Conservation (phyloP, 1,140 invertebrate species). For the Aphidius gifuensis region DNA sequence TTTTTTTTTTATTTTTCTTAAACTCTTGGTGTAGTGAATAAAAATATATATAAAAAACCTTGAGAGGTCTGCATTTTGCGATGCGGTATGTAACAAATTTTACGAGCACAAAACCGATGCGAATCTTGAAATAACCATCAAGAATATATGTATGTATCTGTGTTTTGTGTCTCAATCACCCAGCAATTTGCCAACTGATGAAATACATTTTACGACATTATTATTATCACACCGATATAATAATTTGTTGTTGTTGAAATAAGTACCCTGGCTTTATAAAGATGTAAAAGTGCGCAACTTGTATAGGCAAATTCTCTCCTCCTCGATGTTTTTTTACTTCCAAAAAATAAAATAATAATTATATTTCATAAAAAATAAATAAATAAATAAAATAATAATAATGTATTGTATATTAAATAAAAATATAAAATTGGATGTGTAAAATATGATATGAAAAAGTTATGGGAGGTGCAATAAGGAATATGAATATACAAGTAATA, state of each 20-base stretch:
- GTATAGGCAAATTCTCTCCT: too few species aligned
- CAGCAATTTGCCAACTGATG: slow-evolving; percentile 32
- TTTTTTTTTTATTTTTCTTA: too few species aligned
- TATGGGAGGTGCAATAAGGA: neutral
- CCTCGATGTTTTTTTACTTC: too few species aligned
- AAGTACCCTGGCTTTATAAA: neutral
- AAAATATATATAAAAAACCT: too few species aligned
- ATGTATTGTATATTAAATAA: neutral
- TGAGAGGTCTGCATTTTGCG: neutral
- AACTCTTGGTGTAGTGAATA: too few species aligned
- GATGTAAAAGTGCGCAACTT: neutral
- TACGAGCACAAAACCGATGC: slow-evolving; percentile 39
- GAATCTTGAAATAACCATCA: slow-evolving; percentile 18
- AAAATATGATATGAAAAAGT: slow-evolving; percentile 3
- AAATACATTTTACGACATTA: slow-evolving; percentile 28
- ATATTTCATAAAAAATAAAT: neutral
- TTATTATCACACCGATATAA: slow-evolving; percentile 15
- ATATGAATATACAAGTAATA: slow-evolving; percentile 30
- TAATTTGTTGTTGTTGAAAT: slow-evolving; percentile 8
- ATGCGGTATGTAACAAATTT: slow-evolving; percentile 24
- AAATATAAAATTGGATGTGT: neutral
- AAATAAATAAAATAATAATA: slow-evolving; percentile 1
- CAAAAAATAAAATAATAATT: slow-evolving; percentile 3
- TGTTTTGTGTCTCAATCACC: slow-evolving; percentile 27
- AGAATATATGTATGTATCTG: neutral